A percentile compares a stretch with the other conserved stretches of the same genome.
Conservation (phyloP, 2,797 vertebrate genomes). For the Protosalanx chinensis region DNA sequence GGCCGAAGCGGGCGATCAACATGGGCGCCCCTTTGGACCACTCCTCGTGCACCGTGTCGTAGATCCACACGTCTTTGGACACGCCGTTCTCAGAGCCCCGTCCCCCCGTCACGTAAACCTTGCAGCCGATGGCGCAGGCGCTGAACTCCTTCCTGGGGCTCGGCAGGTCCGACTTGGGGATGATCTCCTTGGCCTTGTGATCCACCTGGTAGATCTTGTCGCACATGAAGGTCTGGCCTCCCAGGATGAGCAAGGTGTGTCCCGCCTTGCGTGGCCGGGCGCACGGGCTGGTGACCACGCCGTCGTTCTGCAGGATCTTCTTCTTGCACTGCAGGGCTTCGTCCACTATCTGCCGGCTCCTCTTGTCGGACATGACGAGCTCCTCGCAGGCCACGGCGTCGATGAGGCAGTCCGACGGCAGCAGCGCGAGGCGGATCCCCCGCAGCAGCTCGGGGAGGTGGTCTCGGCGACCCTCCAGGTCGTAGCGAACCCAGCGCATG, state of each 20-base stretch:
- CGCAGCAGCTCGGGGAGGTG: constrained; percentile 84
- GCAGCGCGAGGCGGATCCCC: constrained; percentile 84
- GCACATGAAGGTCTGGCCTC: constrained; percentile 95
- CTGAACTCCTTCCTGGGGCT: constrained; percentile 95
- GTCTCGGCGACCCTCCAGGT: constrained; percentile 75
- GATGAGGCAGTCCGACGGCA: constrained; percentile 84
- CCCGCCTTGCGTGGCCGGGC: constrained; percentile 90
- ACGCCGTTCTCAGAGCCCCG: constrained; percentile 91
- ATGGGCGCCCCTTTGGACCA: constrained; percentile 94
- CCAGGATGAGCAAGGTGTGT: constrained; percentile 89
- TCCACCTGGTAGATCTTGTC: constrained; percentile 97
- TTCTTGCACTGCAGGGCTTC: constrained; percentile 91
- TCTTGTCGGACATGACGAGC: constrained; percentile 82
- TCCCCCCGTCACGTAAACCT: constrained; percentile 91
- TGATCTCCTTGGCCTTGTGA: constrained; percentile 92
- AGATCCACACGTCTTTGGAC: constrained; percentile 94
- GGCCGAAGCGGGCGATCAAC: constrained; percentile 93
- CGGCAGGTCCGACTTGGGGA: constrained; percentile 89
- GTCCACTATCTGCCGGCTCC: constrained; percentile 80
- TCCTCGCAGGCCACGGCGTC: constrained; percentile 85
- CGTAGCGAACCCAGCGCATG: constrained; percentile 86
- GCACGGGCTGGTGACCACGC: constrained; percentile 85
- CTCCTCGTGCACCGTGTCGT: constrained; percentile 88
- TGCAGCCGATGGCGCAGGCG: constrained; percentile 91
- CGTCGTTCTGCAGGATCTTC: constrained; percentile 87